Evolutionary conservation across 2,888 invertebrate genomes (phyloP).

Genomic region (Cryptus viduatorius): DNA sequence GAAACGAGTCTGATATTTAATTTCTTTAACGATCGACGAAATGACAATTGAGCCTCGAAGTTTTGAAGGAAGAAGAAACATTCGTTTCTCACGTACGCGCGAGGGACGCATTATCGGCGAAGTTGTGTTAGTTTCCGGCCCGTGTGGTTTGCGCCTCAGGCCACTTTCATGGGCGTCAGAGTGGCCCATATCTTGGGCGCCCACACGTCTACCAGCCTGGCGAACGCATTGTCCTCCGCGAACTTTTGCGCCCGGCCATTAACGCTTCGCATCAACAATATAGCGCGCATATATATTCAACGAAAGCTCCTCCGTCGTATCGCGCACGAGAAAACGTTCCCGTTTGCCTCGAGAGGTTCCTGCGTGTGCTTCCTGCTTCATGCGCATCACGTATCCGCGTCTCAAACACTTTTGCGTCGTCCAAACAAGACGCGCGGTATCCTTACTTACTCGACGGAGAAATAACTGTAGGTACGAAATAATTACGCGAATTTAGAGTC

Average conservation of each 20-base stretch:
- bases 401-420: neutral
- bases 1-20: too few relatives aligned
- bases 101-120: constrained; percentile 55
- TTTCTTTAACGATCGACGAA: too few relatives aligned
- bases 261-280: constrained; percentile 76
- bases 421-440: neutral
- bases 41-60: too few relatives aligned
- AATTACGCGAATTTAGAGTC: constrained; percentile 48
- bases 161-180: constrained; percentile 72
- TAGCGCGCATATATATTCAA: constrained; percentile 15
- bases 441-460: neutral
- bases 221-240: constrained; percentile 80
- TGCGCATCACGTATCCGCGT: constrained; percentile 8
- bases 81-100: constrained; percentile 17
- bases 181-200: constrained; percentile 82
- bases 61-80: too few relatives aligned
- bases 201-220: constrained; percentile 76
- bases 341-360: constrained; percentile 55
- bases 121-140: constrained; percentile 67
- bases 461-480: neutral
- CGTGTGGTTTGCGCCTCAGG: constrained; percentile 45
- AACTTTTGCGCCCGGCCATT: constrained; percentile 80
- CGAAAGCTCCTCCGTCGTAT: constrained; percentile 40
- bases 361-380: constrained; percentile 52
- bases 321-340: constrained; percentile 48